Conservation (phyloP, 1,140 invertebrate genomes). For the Apolygus lucorum region DNA sequence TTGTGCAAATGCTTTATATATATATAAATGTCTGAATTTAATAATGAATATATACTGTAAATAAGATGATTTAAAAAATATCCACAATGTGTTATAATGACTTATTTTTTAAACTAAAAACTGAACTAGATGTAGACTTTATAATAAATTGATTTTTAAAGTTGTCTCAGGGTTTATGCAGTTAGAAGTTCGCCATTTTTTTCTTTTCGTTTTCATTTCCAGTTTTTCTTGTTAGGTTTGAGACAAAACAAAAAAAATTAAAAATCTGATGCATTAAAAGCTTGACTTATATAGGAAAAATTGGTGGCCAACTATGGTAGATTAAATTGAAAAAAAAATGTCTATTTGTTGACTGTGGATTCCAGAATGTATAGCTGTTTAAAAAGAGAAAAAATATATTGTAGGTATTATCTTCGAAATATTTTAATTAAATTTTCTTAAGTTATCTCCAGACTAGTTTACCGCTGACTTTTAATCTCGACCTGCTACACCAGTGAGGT, state of each 20-base stretch:
- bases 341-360: slow-evolving; percentile 26
- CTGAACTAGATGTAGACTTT: slow-evolving; percentile 30
- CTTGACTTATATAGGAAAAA: slow-evolving; percentile 25
- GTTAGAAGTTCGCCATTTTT: slow-evolving; percentile 20
- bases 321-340: slow-evolving; percentile 18
- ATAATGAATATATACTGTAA: slow-evolving; percentile 29
- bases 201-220: not conserved
- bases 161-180: slow-evolving; percentile 31
- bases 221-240: not conserved
- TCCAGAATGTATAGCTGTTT: slow-evolving; percentile 26
- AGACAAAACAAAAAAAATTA: not conserved
- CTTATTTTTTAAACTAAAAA: slow-evolving; percentile 32
- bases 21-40: slow-evolving; percentile 26
- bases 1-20: slow-evolving; percentile 32
- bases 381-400: slow-evolving; percentile 11
- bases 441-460: slow-evolving; percentile 17
- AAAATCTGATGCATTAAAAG: slow-evolving; percentile 20
- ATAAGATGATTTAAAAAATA: slow-evolving; percentile 29
- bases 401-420: slow-evolving; percentile 23
- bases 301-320: slow-evolving; percentile 26
- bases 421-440: slow-evolving; percentile 19
- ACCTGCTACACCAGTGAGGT: not conserved
- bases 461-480: slow-evolving; percentile 17
- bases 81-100: slow-evolving; percentile 30
- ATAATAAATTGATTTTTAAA: slow-evolving; percentile 31